A percentile compares a stretch with the other conserved stretches of the same genome.
These are phyloP conservation scores for Rafetus swinhoei DNA, from an alignment of 2,113 vertebrate genomes.

Conservation along the genomic window DNA sequence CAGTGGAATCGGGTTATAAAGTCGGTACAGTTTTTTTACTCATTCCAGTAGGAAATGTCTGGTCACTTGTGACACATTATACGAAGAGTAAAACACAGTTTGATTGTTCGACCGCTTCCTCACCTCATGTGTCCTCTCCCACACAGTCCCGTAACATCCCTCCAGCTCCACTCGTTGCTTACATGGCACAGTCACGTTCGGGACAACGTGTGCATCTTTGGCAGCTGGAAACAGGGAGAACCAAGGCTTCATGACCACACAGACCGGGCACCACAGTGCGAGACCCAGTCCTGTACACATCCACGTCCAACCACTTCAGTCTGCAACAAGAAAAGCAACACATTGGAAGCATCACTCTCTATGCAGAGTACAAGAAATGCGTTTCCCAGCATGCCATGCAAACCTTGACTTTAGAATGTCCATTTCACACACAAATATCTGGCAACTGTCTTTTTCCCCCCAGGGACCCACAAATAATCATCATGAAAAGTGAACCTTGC, in stretches of 20 bases:
- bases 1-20: neutral
- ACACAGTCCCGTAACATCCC: accelerated
- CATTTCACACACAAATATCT: neutral
- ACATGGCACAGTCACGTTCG: neutral
- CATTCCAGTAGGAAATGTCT: neutral
- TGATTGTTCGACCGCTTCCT: neutral
- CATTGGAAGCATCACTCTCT: neutral
- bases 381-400: neutral
- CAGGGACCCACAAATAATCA: neutral
- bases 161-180: accelerated
- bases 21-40: neutral
- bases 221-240: neutral
- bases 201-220: neutral
- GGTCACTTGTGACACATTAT: neutral
- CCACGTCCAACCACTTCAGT: too few relatives aligned
- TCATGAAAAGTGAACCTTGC: too few relatives aligned
- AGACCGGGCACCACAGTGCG: too few relatives aligned
- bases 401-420: neutral
- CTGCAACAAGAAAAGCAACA: neutral
- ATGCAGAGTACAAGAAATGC: accelerated
- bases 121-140: neutral
- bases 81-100: too few relatives aligned
- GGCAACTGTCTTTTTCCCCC: accelerated
- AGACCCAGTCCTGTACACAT: neutral
- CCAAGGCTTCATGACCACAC: neutral